Evolutionary conservation across 1,140 invertebrate species (phyloP), one percentile per base, ranked within the genome.

Genomic region (Manduca sexta): DNA sequence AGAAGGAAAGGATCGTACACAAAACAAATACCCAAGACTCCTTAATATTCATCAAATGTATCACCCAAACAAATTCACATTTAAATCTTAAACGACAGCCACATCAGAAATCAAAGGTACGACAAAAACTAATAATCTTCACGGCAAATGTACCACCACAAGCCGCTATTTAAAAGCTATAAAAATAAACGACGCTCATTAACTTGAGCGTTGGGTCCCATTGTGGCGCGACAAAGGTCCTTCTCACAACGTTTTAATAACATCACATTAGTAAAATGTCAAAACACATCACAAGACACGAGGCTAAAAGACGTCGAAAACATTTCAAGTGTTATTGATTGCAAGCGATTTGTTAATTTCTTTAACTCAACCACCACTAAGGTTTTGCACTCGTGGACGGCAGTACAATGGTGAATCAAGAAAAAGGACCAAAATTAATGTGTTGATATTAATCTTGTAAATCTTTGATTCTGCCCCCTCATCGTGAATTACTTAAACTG

Each of bases 161-260:
- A 64, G 68, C 68, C 50, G 52, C 65, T 75, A 81, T 83, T 77
- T 71, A 69, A 77, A 82, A 71, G 60, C 67, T 58, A 82, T 83
- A 75, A 83, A 77, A 83, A 83, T 83, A 77, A 84, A 85, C 61
- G 72, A 67, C 50, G n/a, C 77, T 83, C 77, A 83, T 85, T 83
- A 84, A 69, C 63, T 61, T 70, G 48, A 74, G 56, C 55, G 64
- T 69, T 62, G 56, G 50, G 56, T 41, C 55, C 76, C 56, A 70
- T 85, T 83, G 76, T 83, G 45, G 31, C 43, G 18, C 42, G 53
- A 68, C 67, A 81, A 84, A 69, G 55, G 59, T 62, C 60, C 52
- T 66, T 69, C 72, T 72, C 65, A 37, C 44, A 49, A 72, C 67
- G 75, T 56, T 65, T 42, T 78, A 83, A 83, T 72, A 74, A 73